Base-by-base conservation (phyloP, 2,113 vertebrate genomes). In the Megaleporinus macrocephalus region DNA sequence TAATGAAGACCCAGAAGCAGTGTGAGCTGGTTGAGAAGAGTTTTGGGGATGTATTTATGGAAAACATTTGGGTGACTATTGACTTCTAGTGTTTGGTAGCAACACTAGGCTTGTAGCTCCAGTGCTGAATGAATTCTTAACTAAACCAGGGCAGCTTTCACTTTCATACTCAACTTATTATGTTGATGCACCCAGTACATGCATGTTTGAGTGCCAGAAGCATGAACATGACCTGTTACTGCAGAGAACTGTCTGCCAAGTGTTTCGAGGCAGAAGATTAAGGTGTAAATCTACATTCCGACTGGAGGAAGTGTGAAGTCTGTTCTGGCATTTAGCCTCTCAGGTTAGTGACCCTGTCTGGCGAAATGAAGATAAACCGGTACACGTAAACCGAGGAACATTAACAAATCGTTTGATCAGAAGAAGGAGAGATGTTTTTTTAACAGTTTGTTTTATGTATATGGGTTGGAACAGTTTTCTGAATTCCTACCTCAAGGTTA, bases 231-330 rank as follows among this genome's bases (percentile, higher is more conserved):
- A 44, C 47, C 7, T 33, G 26, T 55, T 24, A 53, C 26, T 68
- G 44, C 12, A 33, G 16, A 61, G 57, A 26, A 13, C 65, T 79
- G 76, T 69, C 65, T 47, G 53, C 65, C 11, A 30, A 79, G 15
- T 57, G 65, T 61, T n/a, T 26, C 13, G 57, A 61, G n/a, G 24
- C 24, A 61, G 57, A 24, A 24, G 26, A 18, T 61, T 12, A 22
- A 61, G 57, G 57, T 61, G 57, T n/a, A 61, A 61, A 61, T 61
- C n/a, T 26, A 61, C 3, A 10, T 70, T 57, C 24, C 20, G 33
- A 30, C 33, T 79, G 65, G 49, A 24, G 7, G 49, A 57, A 41
- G 65, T 29, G 68, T 55, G 51, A 57, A 41, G 63, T 57, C 22
- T 57, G 49, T 27, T 24, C 30, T 10, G 16, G 16, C 20, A 27